Conservation (phyloP, 1,140 invertebrate species). For the Neuroterus valhalla region DNA sequence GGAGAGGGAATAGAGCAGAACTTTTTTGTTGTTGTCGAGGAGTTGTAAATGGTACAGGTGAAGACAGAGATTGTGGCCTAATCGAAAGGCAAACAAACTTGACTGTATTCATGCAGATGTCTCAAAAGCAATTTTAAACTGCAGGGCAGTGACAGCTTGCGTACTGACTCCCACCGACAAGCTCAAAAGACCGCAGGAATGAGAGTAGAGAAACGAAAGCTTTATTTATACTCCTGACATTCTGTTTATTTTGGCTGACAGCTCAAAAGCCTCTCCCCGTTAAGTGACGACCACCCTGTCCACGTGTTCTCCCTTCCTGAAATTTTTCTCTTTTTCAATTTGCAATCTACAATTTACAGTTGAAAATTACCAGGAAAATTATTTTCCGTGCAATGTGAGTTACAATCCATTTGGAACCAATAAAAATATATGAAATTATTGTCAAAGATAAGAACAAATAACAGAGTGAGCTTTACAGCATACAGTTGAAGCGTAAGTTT, state of each 20-base stretch:
- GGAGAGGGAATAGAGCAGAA: too few species aligned
- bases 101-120: not conserved
- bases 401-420: too few species aligned
- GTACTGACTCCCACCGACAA: slow-evolving; percentile 61
- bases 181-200: slow-evolving; percentile 51
- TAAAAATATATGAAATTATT: too few species aligned
- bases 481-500: too few species aligned
- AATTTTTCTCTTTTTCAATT: slow-evolving; percentile 21
- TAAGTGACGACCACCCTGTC: slow-evolving; percentile 57
- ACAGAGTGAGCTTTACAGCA: too few species aligned
- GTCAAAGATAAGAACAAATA: too few species aligned
- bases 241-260: slow-evolving; percentile 72
- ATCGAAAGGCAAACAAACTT: not conserved
- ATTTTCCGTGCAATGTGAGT: too few species aligned
- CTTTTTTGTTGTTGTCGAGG: too few species aligned
- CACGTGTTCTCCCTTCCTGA: slow-evolving; percentile 33
- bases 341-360: too few species aligned
- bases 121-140: not conserved
- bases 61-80: too few species aligned
- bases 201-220: slow-evolving; percentile 53
- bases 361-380: too few species aligned
- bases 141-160: slow-evolving; percentile 19
- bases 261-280: slow-evolving; percentile 43
- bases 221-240: slow-evolving; percentile 71
- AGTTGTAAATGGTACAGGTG: too few species aligned